Evolutionary conservation across 35 echinoderm and acorn worm species (phyloP), one percentile per base, ranked within the genome.

Genomic region (Acanthaster planci): DNA sequence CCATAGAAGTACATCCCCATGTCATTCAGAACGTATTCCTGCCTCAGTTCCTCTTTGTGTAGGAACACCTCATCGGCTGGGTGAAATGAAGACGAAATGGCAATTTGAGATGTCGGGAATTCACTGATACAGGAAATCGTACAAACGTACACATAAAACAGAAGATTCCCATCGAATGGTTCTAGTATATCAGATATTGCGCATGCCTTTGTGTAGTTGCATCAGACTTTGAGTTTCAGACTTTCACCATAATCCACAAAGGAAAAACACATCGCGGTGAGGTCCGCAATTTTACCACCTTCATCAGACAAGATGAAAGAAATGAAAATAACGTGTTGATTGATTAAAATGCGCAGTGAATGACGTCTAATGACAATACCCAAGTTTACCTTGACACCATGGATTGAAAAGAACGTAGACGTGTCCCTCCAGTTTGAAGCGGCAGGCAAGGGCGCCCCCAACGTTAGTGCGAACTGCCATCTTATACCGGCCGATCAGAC

Each of bases 381-480:
- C 22, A 68, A 17, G 17, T 39, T 79, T 52, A 39, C 77, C 38
- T 79, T 79, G 16, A 79, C 87, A 92, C 94, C 94, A 97, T 35
- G 94, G 94, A 67, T 97, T 97, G 83, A 97, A 97, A 76, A 97
- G 85, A 51, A 97, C 57, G 53, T 83, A 93, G 14, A 97, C 52
- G 31, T 97, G 83, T 29, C 87, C 86, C 35, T 81, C 76, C 38
- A 57, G 34, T 12, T 92, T 81, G 37, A 85, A 88, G 31, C 90
- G 90, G 55, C 86, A 83, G 26, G 92, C 94, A 17, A 90, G 78
- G 29, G 88, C 78, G 7, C 64, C 76, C 10, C 82, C 76, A 2
- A 81, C 81, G 47, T 60, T 27, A 5, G 93, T 97, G 5, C 35
- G 37, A 16, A 97, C 87, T 17, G 86, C 77, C 82, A 97, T 47